Percentiles rank a stretch among this genome's conserved stretches.
Evolutionary conservation across 64 coral and sea anemone genomes (phyloP).

Genomic region (Dendrophyllia cribrosa): DNA sequence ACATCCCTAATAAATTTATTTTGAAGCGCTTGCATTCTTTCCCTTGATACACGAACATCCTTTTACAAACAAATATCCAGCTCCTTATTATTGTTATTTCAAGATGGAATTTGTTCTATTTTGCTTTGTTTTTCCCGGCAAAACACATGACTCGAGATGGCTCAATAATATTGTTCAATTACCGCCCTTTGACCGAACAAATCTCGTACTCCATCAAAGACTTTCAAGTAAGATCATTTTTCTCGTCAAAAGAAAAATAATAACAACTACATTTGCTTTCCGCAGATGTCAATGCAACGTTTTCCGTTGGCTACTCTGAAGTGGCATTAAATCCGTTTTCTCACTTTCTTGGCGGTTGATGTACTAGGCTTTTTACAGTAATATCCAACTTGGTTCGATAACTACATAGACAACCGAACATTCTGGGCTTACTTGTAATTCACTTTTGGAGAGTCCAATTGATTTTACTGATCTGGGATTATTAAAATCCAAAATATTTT

Average conservation of each 20-base stretch:
- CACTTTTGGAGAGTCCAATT: not conserved
- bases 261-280: not conserved
- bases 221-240: not conserved
- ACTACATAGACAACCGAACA: not conserved
- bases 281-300: not conserved
- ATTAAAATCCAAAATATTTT: constrained; percentile 38
- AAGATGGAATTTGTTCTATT: not conserved
- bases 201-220: not conserved
- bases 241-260: not conserved
- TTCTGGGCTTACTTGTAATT: not conserved
- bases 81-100: not conserved
- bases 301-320: not conserved
- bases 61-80: not conserved
- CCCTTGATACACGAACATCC: not conserved
- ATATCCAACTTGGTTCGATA: not conserved
- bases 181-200: not conserved
- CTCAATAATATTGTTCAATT: not conserved
- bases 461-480: not conserved
- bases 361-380: too few relatives aligned
- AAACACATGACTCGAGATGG: not conserved
- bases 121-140: not conserved
- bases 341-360: too few relatives aligned
- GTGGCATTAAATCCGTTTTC: too few relatives aligned
- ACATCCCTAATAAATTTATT: too few relatives aligned
- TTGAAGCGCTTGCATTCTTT: too few relatives aligned